A percentile compares a stretch with the other conserved stretches of the same genome.
phyloP scores from a whole-genome alignment of 1,140 invertebrate genomes.

The Fopius arisanus region DNA sequence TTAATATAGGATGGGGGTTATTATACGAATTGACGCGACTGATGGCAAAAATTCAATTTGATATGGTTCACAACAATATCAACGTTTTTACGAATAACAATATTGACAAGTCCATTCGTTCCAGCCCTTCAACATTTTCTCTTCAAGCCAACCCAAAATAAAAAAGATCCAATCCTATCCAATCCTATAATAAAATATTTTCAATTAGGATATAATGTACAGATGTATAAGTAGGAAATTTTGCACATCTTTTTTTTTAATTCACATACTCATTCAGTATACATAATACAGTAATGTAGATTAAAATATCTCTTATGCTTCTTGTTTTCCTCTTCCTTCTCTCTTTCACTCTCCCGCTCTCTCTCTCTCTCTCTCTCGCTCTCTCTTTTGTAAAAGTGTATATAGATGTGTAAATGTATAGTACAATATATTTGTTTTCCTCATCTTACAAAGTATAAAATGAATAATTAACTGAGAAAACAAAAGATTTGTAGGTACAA shows the following conservation, averaged over 20 bases:
- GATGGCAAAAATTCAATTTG: conserved; percentile 49
- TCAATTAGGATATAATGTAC: conserved; percentile 51
- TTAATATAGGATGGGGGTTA: conserved; percentile 49
- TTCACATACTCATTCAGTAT: not conserved
- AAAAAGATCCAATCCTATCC: not conserved
- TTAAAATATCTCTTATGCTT: conserved; percentile 54
- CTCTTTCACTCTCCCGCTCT: conserved; percentile 36
- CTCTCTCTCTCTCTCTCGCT: too few relatives aligned
- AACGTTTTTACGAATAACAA: conserved; percentile 36
- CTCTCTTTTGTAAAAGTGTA: conserved; percentile 58
- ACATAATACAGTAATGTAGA: conserved; percentile 55
- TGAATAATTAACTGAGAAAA: not conserved
- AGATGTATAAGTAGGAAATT: conserved; percentile 57
- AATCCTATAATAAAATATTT: conserved; percentile 58
- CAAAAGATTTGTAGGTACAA: conserved; percentile 50
- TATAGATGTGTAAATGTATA: conserved; percentile 58
- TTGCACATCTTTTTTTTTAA: conserved; percentile 49
- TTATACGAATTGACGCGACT: conserved; percentile 50
- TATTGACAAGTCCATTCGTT: conserved; percentile 40
- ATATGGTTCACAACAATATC: conserved; percentile 47
- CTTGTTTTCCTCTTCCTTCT: conserved; percentile 34
- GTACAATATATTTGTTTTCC: conserved; percentile 57
- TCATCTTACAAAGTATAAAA: conserved; percentile 51
- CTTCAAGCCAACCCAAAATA: not conserved
- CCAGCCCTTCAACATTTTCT: conserved; percentile 25